Conservation (phyloP, 1,140 invertebrate genomes). For the Drosophila mauritiana region DNA sequence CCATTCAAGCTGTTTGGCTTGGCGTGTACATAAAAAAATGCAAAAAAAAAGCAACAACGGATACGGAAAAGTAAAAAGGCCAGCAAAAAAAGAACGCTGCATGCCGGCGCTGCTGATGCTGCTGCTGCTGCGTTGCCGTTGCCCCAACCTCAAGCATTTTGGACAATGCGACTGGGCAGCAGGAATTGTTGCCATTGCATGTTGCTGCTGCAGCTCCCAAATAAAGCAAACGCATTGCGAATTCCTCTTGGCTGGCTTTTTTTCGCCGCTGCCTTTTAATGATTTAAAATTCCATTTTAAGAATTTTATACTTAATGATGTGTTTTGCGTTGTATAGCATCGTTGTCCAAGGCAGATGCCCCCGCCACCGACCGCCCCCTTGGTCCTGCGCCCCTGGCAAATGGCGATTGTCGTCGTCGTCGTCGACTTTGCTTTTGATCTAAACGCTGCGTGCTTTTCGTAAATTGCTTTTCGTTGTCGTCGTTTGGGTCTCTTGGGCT, state of each 20-base stretch:
- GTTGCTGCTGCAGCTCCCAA: constrained; percentile 67
- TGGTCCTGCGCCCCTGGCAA: constrained; percentile 40
- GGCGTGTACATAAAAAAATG: constrained; percentile 78
- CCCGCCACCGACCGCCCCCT: neutral
- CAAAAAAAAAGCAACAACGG: constrained; percentile 19
- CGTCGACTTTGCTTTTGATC: constrained; percentile 70
- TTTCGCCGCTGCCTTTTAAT: constrained; percentile 77
- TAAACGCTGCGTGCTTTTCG: constrained; percentile 81
- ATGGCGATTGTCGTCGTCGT: constrained; percentile 58
- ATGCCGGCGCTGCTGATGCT: constrained; percentile 2
- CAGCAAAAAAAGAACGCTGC: constrained; percentile 31
- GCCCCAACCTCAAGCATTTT: constrained; percentile 71
- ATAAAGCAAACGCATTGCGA: constrained; percentile 83
- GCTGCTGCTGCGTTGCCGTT: constrained; percentile 34
- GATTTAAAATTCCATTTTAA: constrained; percentile 85
- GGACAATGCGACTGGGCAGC: constrained; percentile 75
- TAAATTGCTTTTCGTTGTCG: constrained; percentile 83
- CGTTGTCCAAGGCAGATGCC: constrained; percentile 21
- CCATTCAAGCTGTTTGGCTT: constrained; percentile 82
- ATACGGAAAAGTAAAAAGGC: constrained; percentile 10
- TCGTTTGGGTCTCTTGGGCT: constrained; percentile 43
- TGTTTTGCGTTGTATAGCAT: constrained; percentile 84
- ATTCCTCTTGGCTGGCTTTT: constrained; percentile 65
- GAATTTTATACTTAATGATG: constrained; percentile 85
- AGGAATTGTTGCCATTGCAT: constrained; percentile 69